Base-by-base conservation (phyloP, 1,140 invertebrate genomes). In the Bilobella aurantiaca region DNA sequence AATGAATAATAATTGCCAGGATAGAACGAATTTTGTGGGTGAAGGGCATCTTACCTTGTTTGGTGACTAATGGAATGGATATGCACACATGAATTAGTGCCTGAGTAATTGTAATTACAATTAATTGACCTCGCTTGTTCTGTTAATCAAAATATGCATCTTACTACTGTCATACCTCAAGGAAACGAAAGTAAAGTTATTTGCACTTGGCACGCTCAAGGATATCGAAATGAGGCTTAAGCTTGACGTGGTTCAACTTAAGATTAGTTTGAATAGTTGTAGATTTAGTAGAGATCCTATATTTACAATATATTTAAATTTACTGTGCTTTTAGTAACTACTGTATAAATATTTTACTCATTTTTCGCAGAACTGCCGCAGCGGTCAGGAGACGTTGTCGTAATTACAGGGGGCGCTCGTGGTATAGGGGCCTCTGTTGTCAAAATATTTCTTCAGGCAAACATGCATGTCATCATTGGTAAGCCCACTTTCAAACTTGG, bases 341-440 rank as follows among this genome's bases (percentile, higher is more conserved):
- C 34, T 42, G 8, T 42, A 8, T 42, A 42, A 42, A 42, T 42
- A n/a, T n/a, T n/a, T n/a, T n/a, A n/a, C n/a, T n/a, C n/a, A n/a
- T 42, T 8, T 42, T 42, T 42, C 18, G 34, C 29, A 63, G 62
- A 53, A 32, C 30, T 63, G 21, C 62, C 62, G 18, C 47, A 63
- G 49, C 80, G 82, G 76, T 76, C 77, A 25, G 85, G 83, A 46
- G 83, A 85, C 79, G 80, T 90, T 58, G 91, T 88, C 42, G 84
- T 57, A 5, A 57, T 57, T 28, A 57, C 53, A 28, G 53, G 93
- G 63, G 92, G 91, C 18, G 85, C 87, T 31, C 79, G 87, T 71
- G 93, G 93, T 21, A 93, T 96, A 74, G 93, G 91, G 16, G 79
- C 82, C n/a, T 81, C 86, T 76, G 83, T 92, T n/a, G 85, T 90